Conservation (phyloP, 2,113 vertebrate genomes). For the Cochlearius cochlearius region DNA sequence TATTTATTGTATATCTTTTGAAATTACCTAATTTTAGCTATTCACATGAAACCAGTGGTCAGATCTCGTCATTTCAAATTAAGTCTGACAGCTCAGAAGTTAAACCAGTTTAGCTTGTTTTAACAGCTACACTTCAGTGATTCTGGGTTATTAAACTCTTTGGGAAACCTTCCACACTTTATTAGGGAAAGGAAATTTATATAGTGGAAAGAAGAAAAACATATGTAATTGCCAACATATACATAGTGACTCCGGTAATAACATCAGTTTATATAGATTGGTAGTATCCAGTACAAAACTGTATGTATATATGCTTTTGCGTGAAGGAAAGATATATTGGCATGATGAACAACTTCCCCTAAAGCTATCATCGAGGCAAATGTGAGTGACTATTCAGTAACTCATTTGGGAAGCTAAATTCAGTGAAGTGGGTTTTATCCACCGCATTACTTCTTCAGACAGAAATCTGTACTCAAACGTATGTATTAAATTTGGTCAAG, state of each 20-base stretch:
- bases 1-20: conserved; percentile 28
- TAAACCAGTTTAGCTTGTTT: conserved; percentile 71
- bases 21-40: conserved; percentile 50
- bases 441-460: background rate
- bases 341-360: background rate
- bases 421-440: background rate
- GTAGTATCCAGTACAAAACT: background rate
- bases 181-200: conserved; percentile 64
- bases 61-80: conserved; percentile 44
- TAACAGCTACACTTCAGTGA: conserved; percentile 66
- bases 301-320: background rate
- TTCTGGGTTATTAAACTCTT: conserved; percentile 66
- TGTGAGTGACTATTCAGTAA: background rate
- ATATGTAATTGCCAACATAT: conserved; percentile 40
- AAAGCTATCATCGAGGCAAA: background rate
- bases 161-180: conserved; percentile 60
- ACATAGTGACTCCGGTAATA: conserved; percentile 22
- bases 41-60: conserved; percentile 50
- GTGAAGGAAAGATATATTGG: background rate
- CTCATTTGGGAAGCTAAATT: background rate
- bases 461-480: background rate
- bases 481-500: background rate
- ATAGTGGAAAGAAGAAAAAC: conserved; percentile 50
- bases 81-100: conserved; percentile 68
- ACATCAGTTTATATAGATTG: background rate